phyloP scores from a whole-genome alignment of 2,888 invertebrate genomes.

The Nomada flava region DNA sequence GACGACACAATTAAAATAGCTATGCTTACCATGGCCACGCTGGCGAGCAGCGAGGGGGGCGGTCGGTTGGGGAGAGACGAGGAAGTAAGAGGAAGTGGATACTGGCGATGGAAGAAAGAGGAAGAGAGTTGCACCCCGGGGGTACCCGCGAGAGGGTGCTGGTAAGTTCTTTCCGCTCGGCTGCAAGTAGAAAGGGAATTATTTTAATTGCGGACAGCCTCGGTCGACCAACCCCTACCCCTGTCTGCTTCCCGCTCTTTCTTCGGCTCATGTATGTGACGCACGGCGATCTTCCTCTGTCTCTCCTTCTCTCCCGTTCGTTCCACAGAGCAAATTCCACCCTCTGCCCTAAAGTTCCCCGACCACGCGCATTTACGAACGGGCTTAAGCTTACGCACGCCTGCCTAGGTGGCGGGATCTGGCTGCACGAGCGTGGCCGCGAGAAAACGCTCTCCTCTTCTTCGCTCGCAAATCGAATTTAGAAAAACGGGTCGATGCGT shows the following conservation, averaged over 20 bases:
- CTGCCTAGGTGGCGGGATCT: conserved; percentile 53
- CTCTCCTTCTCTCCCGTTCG: conserved; percentile 48
- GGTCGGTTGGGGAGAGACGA: conserved; percentile 57
- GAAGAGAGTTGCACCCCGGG: conserved; percentile 72
- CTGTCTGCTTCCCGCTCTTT: conserved; percentile 65
- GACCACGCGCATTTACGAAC: conserved; percentile 65
- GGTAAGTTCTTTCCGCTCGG: conserved; percentile 84
- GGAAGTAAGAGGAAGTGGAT: conserved; percentile 54
- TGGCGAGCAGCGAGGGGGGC: conserved; percentile 49
- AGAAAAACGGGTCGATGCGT: conserved; percentile 21
- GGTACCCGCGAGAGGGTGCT: conserved; percentile 79
- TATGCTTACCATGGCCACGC: conserved; percentile 79
- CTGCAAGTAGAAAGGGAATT: conserved; percentile 84
- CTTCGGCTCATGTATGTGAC: conserved; percentile 54
- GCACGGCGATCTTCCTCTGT: conserved; percentile 51
- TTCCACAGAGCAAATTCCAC: conserved; percentile 71
- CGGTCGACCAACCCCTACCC: conserved; percentile 81
- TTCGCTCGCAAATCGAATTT: conserved; percentile 37
- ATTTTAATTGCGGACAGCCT: conserved; percentile 84
- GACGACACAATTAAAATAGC: conserved; percentile 84
- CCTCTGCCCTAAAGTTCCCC: conserved; percentile 49
- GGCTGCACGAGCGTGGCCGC: conserved; percentile 28
- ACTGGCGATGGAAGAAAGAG: conserved; percentile 56
- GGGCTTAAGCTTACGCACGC: conserved; percentile 60
- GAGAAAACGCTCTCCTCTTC: conserved; percentile 19